phyloP scores from a whole-genome alignment of 2,888 invertebrate species.

The Xanthia icteritia region DNA sequence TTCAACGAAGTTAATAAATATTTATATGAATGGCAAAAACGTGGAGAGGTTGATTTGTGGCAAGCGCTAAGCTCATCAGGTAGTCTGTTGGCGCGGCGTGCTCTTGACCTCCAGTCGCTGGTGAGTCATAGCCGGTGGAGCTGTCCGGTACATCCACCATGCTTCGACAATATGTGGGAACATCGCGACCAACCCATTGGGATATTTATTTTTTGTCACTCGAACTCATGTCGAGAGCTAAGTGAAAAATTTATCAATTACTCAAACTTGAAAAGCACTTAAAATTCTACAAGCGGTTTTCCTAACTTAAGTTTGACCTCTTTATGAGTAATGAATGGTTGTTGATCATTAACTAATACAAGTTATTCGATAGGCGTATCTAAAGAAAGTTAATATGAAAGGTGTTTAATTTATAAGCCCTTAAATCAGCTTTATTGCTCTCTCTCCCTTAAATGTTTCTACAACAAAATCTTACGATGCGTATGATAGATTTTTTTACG shows the following conservation, averaged over 20 bases:
- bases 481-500: slow-evolving; percentile 74
- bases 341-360: slow-evolving; percentile 73
- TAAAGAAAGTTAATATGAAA: slow-evolving; percentile 82
- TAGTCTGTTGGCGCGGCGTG: slow-evolving; percentile 81
- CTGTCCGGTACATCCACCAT: slow-evolving; percentile 64
- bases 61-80: slow-evolving; percentile 83
- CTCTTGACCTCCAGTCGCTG: slow-evolving; percentile 85
- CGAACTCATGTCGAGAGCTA: slow-evolving; percentile 38
- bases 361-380: slow-evolving; percentile 73
- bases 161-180: slow-evolving; percentile 64
- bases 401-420: slow-evolving; percentile 83
- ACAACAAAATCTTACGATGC: slow-evolving; percentile 66
- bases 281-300: slow-evolving; percentile 42
- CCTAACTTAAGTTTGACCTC: slow-evolving; percentile 45
- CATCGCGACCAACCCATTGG: slow-evolving; percentile 61
- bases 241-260: slow-evolving; percentile 46
- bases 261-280: slow-evolving; percentile 37
- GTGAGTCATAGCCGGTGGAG: slow-evolving; percentile 80
- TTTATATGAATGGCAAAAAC: slow-evolving; percentile 43
- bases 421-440: slow-evolving; percentile 82
- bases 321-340: slow-evolving; percentile 67
- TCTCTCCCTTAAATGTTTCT: slow-evolving; percentile 75
- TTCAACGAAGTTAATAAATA: slow-evolving; percentile 55
- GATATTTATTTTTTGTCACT: slow-evolving; percentile 44
- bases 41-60: slow-evolving; percentile 73